These are phyloP conservation scores for Xestia c-nigrum DNA, from an alignment of 2,888 invertebrate genomes.

Conservation along the genomic window DNA sequence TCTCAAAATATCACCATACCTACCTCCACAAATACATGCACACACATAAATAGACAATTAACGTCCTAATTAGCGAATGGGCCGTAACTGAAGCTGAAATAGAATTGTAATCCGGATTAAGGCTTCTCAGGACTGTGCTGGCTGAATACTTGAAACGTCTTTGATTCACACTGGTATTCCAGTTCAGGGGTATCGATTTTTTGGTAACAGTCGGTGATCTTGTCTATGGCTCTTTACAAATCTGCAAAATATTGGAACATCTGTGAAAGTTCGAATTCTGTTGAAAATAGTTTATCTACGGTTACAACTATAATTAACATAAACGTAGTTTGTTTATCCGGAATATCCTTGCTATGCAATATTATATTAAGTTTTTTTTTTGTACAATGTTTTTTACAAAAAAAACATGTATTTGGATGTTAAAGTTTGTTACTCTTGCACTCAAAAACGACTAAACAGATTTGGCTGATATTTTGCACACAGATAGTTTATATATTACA, in stretches of 20 bases:
- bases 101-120: conserved; percentile 57
- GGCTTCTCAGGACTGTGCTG: conserved; percentile 23
- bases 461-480: no score
- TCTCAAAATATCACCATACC: background rate
- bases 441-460: no score
- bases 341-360: no score
- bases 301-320: background rate
- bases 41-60: conserved; percentile 18
- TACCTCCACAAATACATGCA: background rate
- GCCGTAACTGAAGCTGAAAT: conserved; percentile 43
- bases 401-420: no score
- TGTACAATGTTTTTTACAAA: no score
- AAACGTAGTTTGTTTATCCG: no score
- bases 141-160: conserved; percentile 19
- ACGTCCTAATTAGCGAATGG: conserved; percentile 52
- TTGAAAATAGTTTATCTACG: background rate
- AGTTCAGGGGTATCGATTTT: background rate
- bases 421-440: no score
- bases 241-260: background rate
- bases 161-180: conserved; percentile 4
- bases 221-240: background rate
- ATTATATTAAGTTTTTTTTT: no score
- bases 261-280: background rate
- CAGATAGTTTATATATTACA: no score
- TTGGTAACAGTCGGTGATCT: background rate